Base-by-base conservation (phyloP, 2,888 invertebrate species). In the Trilocha varians region DNA sequence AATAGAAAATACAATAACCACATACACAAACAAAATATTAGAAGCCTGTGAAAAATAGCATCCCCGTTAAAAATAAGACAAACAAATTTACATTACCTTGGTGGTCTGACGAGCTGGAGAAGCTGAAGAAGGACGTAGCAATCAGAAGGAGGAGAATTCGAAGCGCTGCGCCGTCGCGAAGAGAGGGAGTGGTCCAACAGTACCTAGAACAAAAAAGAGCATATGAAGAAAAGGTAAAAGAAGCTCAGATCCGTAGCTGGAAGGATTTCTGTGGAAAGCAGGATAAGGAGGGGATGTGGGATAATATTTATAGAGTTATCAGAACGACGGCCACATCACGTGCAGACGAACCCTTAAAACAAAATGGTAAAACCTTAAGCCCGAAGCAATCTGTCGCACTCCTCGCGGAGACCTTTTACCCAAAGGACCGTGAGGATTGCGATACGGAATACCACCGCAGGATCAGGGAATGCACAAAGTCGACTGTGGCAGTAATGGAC, bases 241-340 rank as follows among this genome's bases (percentile, higher is more conserved):
- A 43, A 42, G 39, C 18, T 1, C 38, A 46, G 32, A 38, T 8
- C 1, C 16, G 15, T 0, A 45, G 45, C 34, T 49, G 48, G 47
- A 49, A 47, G 34, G n/a, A n/a, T n/a, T n/a, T n/a, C n/a, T n/a
- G n/a, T n/a, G n/a, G n/a, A n/a, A n/a, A n/a, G n/a, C n/a, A n/a
- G n/a, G n/a, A n/a, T n/a, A n/a, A n/a, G n/a, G n/a, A n/a, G n/a
- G n/a, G n/a, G n/a, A n/a, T n/a, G 38, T 49, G 49, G 55, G 49
- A 53, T 6, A 49, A 45, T 16, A 32, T 41, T 8, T 43, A 41
- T 14, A n/a, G n/a, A n/a, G n/a, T n/a, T n/a, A n/a, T n/a, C n/a
- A n/a, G n/a, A n/a, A n/a, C n/a, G n/a, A n/a, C 41, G 1, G 13
- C 5, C 1, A 39, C 15, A 1, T 38, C 39, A 4, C 9, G 36